Base-by-base conservation (phyloP, 2,113 vertebrate species). In the Turnix velox region DNA sequence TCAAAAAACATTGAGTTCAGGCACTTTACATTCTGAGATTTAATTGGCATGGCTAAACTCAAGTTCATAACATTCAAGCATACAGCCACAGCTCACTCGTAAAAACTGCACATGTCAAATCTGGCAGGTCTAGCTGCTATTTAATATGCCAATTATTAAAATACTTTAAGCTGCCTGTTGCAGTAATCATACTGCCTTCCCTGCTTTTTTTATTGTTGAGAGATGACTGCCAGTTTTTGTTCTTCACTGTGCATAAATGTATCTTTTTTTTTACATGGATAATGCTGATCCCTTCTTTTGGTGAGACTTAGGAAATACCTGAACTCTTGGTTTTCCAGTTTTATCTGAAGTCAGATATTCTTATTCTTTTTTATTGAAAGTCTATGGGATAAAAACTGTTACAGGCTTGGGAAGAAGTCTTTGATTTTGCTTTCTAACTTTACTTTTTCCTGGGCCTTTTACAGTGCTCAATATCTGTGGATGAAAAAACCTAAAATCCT, bases 21-120 rank as follows among this genome's bases (percentile, higher is more conserved):
- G 74, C 2, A 2, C 55, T 93, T 77, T 0, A 1, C 92, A 48
- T 90, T n/a, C 76, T 63, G 39, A 86, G 76, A 51, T 94, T 92
- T 92, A 95, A 92, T 78, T 93, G 83, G 48, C 45, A 37, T 63
- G 90, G 76, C 80, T 83, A 67, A 93, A 77, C 75, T 71, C 48
- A 45, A 90, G 77, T 71, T 81, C 55, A 25, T 63, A 18, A 6
- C 40, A 66, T 55, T 52, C 46, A 81, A 63, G 31, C 46, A 43
- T 33, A 61, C 13, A 88, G 61, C 57, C 68, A 33, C 88, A 94
- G 92, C 58, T 95, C 76, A 90, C 25, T 61, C 31, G 46, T 35
- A 43, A 75, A 93, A 93, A 93, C 16, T 68, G 40, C 31, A 46
- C 6, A 18, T 57, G 42, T 51, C 25, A 68, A 87, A 88, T 84